Percentiles rank a stretch among this genome's conserved stretches.
phyloP scores from a whole-genome alignment of 2,888 invertebrate species.

The Sturmia bella region DNA sequence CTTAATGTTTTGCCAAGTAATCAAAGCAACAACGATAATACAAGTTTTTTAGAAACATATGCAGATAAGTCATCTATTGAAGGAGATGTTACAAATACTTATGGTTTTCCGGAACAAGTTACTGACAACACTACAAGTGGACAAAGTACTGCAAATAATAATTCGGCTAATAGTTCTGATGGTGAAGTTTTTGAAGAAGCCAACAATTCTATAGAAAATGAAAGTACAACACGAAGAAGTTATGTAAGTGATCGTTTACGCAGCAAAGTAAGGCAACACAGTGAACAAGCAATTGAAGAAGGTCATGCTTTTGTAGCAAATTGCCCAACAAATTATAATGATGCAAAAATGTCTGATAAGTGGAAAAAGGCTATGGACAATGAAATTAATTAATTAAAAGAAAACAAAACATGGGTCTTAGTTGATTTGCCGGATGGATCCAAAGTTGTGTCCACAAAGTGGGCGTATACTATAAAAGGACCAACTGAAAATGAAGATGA shows the following conservation, averaged over 20 bases:
- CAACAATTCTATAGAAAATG: conserved; percentile 6
- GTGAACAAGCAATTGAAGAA: conserved; percentile 27
- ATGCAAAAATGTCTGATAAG: conserved; percentile 36
- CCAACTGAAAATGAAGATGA: conserved; percentile 19
- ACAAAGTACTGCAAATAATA: conserved; percentile 17
- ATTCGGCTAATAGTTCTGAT: conserved; percentile 15
- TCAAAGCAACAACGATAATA: conserved; percentile 27
- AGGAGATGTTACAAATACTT: conserved; percentile 1
- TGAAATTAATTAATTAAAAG: conserved; percentile 44
- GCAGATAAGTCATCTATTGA: conserved; percentile 9
- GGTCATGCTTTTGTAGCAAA: conserved; percentile 47
- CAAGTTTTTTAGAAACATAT: conserved; percentile 10
- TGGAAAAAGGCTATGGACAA: conserved; percentile 66
- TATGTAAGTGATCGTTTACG: conserved; percentile 41
- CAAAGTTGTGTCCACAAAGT: conserved; percentile 30
- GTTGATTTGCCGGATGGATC: conserved; percentile 24
- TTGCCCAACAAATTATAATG: conserved; percentile 27
- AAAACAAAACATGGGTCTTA: conserved; percentile 50
- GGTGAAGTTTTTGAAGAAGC: conserved; percentile 24
- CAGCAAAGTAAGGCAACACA: conserved; percentile 21
- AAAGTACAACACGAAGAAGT: conserved; percentile 16
- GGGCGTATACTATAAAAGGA: conserved; percentile 32
- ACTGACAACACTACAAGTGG: background rate
- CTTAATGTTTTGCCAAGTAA: background rate
- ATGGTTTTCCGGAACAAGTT: conserved; percentile 8